Evolutionary conservation across 2,797 vertebrate genomes (phyloP).

Genomic region (Chiroxiphia lanceolata): DNA sequence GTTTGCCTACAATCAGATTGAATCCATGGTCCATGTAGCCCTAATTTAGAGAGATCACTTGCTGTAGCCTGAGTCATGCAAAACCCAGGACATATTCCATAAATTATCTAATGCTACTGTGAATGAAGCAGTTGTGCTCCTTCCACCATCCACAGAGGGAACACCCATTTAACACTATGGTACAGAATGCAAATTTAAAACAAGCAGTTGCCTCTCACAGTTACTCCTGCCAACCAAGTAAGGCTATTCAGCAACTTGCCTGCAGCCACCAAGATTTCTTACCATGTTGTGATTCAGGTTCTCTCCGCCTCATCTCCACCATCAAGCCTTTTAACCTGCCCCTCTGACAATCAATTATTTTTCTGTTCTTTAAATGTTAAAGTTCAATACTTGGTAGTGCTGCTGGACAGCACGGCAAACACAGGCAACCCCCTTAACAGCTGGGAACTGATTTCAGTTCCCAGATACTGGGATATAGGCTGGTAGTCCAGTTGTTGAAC

Average conservation of each 20-base stretch:
- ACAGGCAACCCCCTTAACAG: not conserved
- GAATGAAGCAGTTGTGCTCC: slow-evolving; percentile 23
- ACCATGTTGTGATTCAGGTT: not conserved
- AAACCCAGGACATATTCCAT: not conserved
- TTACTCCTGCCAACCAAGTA: not conserved
- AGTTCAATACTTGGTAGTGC: not conserved
- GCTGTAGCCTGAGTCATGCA: not conserved
- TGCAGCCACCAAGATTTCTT: not conserved
- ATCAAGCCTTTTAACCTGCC: not conserved
- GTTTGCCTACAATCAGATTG: not conserved
- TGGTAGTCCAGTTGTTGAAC: not conserved
- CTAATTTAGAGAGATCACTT: not conserved
- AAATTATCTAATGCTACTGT: not conserved
- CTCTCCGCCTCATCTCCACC: accelerated
- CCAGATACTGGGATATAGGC: not conserved
- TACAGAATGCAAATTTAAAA: not conserved
- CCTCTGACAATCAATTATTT: not conserved
- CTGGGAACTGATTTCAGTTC: not conserved
- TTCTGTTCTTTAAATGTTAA: not conserved
- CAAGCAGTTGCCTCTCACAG: not conserved
- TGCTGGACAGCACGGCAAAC: not conserved
- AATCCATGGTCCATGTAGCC: not conserved
- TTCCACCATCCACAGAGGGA: not conserved
- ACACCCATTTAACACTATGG: not conserved
- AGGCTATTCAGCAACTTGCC: not conserved